phyloP scores from a whole-genome alignment of 1,140 invertebrate species.

The Achatina immaculata region DNA sequence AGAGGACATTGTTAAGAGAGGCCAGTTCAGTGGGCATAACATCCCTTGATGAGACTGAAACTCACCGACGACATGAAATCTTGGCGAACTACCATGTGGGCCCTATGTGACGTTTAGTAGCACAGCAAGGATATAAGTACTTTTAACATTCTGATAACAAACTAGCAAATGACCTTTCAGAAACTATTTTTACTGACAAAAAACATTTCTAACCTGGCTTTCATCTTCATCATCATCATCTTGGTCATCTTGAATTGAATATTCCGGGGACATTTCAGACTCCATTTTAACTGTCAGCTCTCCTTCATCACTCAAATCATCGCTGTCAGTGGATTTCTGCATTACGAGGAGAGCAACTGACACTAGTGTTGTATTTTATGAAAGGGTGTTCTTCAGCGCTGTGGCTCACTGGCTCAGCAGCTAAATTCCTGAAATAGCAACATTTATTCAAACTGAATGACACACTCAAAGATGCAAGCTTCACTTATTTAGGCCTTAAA shows the following conservation, averaged over 20 bases:
- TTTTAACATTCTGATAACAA: too few species aligned
- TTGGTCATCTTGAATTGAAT: constrained; percentile 23
- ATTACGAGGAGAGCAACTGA: constrained; percentile 33
- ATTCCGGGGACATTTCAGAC: constrained; percentile 8
- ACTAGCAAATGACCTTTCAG: background rate
- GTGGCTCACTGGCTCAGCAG: background rate
- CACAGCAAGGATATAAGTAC: too few species aligned
- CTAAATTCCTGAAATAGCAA: background rate
- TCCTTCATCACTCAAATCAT: constrained; percentile 34
- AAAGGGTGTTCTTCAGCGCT: background rate
- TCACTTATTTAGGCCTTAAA: too few species aligned
- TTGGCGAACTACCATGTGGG: too few species aligned
- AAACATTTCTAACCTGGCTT: background rate
- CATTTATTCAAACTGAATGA: background rate
- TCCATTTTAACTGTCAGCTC: constrained; percentile 32
- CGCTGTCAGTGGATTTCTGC: constrained; percentile 34
- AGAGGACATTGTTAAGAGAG: too few species aligned
- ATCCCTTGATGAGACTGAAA: too few species aligned
- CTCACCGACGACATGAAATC: too few species aligned
- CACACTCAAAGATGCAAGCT: background rate
- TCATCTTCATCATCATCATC: constrained; percentile 14
- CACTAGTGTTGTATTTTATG: too few species aligned
- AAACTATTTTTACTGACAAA: background rate
- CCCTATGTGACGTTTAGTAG: too few species aligned
- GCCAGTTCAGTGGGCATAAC: too few species aligned